phyloP scores from a whole-genome alignment of 2,888 invertebrate genomes.

The Drosophila koepferae region DNA sequence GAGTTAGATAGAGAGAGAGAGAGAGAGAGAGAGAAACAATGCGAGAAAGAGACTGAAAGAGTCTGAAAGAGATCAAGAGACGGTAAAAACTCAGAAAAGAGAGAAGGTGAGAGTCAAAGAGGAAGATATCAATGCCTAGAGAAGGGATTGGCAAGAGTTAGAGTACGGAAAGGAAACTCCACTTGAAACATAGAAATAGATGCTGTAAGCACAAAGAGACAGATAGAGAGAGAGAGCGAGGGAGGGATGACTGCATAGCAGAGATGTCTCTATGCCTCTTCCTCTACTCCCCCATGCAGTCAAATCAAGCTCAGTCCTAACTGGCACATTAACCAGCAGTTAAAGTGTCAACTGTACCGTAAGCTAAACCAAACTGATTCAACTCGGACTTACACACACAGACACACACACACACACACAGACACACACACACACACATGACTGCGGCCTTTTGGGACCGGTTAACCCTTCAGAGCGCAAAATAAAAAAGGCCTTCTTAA shows the following conservation, averaged over 20 bases:
- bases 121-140: too few species aligned
- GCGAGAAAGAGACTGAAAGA: neutral
- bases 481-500: conserved; percentile 72
- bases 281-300: neutral
- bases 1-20: too few species aligned
- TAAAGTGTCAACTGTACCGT: conserved; percentile 75
- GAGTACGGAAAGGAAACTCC: neutral
- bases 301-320: conserved; percentile 45
- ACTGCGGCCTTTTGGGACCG: conserved; percentile 59
- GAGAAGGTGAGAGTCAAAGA: too few species aligned
- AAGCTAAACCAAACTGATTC: conserved; percentile 29
- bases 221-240: neutral
- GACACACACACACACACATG: conserved; percentile 16
- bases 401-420: conserved; percentile 26
- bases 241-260: neutral
- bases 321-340: conserved; percentile 65
- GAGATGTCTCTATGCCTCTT: neutral
- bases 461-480: conserved; percentile 66
- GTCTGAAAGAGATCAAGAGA: too few species aligned
- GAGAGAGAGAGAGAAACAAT: neutral
- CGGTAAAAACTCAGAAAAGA: too few species aligned
- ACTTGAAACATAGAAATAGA: neutral
- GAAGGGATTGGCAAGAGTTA: neutral
- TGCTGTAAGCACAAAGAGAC: neutral
- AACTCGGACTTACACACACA: conserved; percentile 18